Evolutionary conservation across 2,797 vertebrate species (phyloP).

Genomic region (Notolepis coatsorum): DNA sequence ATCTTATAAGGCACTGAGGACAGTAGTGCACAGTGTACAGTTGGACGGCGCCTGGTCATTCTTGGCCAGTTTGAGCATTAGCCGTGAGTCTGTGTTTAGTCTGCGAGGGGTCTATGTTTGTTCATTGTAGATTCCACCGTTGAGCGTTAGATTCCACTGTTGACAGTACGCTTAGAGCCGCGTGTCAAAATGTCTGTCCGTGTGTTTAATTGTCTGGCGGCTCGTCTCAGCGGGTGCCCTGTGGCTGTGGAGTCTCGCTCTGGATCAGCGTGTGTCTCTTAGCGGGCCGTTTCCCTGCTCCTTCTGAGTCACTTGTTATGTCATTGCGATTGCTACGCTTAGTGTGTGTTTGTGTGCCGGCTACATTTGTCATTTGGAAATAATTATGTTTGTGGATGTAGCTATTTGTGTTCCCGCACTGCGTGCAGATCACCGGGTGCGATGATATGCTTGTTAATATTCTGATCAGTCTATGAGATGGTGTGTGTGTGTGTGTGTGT

Average conservation of each 20-base stretch:
- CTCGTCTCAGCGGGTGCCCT: constrained; percentile 61
- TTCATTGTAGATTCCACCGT: constrained; percentile 79
- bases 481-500: constrained; percentile 43
- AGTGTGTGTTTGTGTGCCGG: too few relatives aligned
- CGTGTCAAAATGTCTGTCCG: constrained; percentile 81
- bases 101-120: constrained; percentile 78
- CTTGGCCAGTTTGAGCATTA: constrained; percentile 67
- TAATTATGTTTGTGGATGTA: too few relatives aligned
- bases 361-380: too few relatives aligned
- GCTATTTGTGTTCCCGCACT: neutral
- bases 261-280: constrained; percentile 48
- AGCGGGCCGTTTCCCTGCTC: constrained; percentile 24
- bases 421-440: neutral
- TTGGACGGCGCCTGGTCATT: constrained; percentile 70
- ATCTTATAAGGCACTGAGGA: too few relatives aligned
- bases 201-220: constrained; percentile 77
- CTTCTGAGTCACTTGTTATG: neutral
- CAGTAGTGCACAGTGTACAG: constrained; percentile 65
- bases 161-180: constrained; percentile 80
- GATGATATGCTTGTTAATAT: constrained; percentile 14
- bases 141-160: constrained; percentile 82
- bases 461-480: too few relatives aligned
- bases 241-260: constrained; percentile 56
- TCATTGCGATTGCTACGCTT: neutral
- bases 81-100: constrained; percentile 78